Percentiles rank a stretch among this genome's conserved stretches.
These are phyloP conservation scores for Chirona hameri DNA, from an alignment of 2,888 invertebrate species.

Conservation along the genomic window DNA sequence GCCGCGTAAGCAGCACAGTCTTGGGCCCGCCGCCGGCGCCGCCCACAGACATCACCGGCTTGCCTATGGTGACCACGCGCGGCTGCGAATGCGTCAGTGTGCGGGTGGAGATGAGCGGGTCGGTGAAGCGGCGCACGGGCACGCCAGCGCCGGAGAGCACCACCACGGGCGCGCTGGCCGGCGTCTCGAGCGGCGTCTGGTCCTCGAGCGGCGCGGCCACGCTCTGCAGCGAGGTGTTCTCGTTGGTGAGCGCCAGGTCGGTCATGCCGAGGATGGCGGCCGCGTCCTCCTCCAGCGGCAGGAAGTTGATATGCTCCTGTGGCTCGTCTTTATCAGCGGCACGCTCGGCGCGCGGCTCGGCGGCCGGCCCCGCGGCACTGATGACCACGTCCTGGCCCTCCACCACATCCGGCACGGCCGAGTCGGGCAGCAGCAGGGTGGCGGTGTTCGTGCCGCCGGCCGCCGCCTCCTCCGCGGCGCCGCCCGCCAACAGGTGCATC, in stretches of 20 bases:
- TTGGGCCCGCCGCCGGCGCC: constrained; percentile 9
- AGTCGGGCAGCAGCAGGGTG: background rate
- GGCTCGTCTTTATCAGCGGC: constrained; percentile 1
- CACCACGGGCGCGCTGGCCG: background rate
- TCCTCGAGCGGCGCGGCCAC: background rate
- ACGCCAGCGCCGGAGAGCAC: background rate
- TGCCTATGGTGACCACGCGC: constrained; percentile 30
- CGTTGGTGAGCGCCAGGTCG: constrained; percentile 22
- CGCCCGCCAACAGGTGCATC: constrained; percentile 11
- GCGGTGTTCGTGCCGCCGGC: background rate
- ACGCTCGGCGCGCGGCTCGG: background rate
- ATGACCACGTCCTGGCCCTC: constrained; percentile 22
- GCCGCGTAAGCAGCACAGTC: constrained; percentile 28
- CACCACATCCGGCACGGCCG: background rate
- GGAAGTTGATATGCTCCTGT: constrained; percentile 11
- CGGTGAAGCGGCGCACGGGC: background rate
- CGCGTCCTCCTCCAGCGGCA: constrained; percentile 28
- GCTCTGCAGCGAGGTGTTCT: constrained; percentile 4
- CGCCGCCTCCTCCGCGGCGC: background rate
- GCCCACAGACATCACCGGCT: background rate
- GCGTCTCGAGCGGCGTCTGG: background rate
- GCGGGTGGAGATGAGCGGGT: constrained; percentile 10
- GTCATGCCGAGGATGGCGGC: constrained; percentile 25
- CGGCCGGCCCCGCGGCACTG: background rate
- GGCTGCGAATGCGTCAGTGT: constrained; percentile 7